phyloP scores from a whole-genome alignment of 1,140 invertebrate species.

The Drosophila chauvacae region DNA sequence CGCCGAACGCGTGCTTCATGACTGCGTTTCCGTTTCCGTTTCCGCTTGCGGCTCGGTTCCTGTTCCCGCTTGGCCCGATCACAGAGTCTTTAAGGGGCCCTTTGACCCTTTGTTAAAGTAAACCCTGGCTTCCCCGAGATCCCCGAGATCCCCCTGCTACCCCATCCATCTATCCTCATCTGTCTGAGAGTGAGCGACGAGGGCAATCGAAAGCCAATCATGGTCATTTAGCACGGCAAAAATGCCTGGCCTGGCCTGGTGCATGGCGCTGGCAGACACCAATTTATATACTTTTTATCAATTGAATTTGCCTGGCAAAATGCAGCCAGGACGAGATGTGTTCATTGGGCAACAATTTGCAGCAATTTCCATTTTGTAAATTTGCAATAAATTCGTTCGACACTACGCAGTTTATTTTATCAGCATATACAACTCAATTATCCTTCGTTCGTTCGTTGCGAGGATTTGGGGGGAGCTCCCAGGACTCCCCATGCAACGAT shows the following conservation, averaged over 20 bases:
- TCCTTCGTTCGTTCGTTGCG: background rate
- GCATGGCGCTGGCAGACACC: conserved; percentile 13
- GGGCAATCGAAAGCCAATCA: conserved; percentile 55
- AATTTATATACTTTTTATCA: conserved; percentile 50
- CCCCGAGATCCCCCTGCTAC: background rate
- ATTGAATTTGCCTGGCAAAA: conserved; percentile 57
- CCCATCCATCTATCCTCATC: conserved; percentile 36
- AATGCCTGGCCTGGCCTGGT: conserved; percentile 15
- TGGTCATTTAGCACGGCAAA: conserved; percentile 50
- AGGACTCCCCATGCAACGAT: background rate
- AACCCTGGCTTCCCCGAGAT: background rate
- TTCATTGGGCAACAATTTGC: conserved; percentile 49
- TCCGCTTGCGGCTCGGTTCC: conserved; percentile 10
- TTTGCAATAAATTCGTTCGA: conserved; percentile 61
- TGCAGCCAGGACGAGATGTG: conserved; percentile 24
- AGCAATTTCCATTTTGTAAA: conserved; percentile 62
- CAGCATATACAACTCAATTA: conserved; percentile 59
- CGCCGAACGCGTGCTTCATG: conserved; percentile 43
- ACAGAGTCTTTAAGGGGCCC: background rate
- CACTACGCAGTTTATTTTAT: conserved; percentile 61
- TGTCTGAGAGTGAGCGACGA: conserved; percentile 16
- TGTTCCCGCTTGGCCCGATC: background rate
- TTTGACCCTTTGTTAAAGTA: conserved; percentile 3
- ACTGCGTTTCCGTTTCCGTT: conserved; percentile 60
- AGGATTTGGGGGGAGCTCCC: background rate